Conservation (phyloP, 2,888 invertebrate species). For the Sphinx pinastri region DNA sequence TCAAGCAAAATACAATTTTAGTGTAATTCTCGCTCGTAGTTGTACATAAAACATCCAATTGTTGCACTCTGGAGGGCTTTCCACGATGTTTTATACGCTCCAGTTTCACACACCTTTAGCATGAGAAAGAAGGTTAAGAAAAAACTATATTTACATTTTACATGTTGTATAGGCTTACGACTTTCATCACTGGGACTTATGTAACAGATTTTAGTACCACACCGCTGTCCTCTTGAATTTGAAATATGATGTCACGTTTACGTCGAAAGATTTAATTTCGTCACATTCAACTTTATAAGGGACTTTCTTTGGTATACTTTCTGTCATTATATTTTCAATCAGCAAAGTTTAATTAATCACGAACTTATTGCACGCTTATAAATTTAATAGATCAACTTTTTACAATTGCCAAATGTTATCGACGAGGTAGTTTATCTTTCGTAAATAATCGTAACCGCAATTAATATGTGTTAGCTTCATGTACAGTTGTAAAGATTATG, state of each 20-base stretch:
- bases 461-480: conserved; percentile 3
- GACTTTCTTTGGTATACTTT: not conserved
- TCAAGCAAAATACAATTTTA: conserved; percentile 34
- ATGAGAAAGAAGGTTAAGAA: conserved; percentile 48
- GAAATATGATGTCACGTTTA: not conserved
- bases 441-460: conserved; percentile 5
- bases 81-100: conserved; percentile 64
- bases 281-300: not conserved
- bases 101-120: conserved; percentile 57
- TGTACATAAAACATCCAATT: conserved; percentile 67
- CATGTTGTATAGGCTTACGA: conserved; percentile 39
- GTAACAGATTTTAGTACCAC: conserved; percentile 19
- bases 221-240: conserved; percentile 3
- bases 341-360: no score
- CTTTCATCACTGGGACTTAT: conserved; percentile 23
- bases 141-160: conserved; percentile 3
- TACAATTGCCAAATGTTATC: not conserved
- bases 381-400: not conserved
- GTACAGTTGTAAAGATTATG: not conserved
- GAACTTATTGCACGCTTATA: no score
- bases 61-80: conserved; percentile 64
- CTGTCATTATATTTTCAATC: not conserved
- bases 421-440: not conserved
- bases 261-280: conserved; percentile 7
- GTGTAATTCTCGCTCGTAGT: conserved; percentile 42